Evolutionary conservation across 2,113 vertebrate genomes (phyloP).

Genomic region (Oenanthe oenanthe): DNA sequence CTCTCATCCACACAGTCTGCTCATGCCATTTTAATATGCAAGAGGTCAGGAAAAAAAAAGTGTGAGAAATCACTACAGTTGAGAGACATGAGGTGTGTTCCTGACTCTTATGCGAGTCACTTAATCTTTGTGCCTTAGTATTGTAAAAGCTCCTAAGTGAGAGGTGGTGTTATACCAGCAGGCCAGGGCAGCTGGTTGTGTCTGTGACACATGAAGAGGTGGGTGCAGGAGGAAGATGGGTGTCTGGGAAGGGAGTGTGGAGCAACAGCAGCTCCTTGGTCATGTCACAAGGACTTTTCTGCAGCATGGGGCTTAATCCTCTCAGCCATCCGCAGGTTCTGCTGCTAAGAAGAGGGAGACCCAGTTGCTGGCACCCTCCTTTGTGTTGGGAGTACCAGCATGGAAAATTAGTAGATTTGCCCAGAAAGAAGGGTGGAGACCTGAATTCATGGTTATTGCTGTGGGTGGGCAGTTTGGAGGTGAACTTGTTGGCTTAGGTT

Average conservation of each 20-base stretch:
- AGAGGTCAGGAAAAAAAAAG: background rate
- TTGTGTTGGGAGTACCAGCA: fast-evolving
- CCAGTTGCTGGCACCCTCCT: background rate
- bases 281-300: background rate
- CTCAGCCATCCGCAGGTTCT: background rate
- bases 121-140: conserved; percentile 45
- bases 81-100: background rate
- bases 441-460: background rate
- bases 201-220: fast-evolving
- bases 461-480: background rate
- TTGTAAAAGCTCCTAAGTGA: background rate
- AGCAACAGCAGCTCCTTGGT: background rate
- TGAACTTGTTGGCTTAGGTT: background rate
- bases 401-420: background rate
- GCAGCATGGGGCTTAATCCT: background rate
- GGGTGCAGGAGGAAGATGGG: background rate
- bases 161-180: background rate
- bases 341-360: background rate
- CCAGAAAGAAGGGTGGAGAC: background rate
- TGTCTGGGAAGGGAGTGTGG: background rate
- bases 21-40: background rate
- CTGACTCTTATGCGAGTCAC: background rate
- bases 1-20: background rate
- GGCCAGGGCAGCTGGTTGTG: background rate
- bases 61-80: background rate